phyloP scores from a whole-genome alignment of 1,140 invertebrate species.

The Planococcus citri region DNA sequence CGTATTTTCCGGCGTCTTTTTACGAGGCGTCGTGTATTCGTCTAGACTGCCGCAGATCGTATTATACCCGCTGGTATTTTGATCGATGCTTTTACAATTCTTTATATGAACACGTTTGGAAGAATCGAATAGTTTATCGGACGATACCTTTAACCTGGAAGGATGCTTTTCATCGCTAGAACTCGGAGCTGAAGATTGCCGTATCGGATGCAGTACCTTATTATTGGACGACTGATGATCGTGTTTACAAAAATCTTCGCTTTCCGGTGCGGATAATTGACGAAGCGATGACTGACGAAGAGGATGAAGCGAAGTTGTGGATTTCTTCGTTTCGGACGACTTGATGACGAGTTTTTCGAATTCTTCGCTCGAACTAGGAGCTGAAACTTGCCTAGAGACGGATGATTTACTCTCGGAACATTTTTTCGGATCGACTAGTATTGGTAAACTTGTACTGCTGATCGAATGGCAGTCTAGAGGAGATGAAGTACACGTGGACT shows the following conservation, averaged over 20 bases:
- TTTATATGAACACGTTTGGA: background rate
- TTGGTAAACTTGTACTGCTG: background rate
- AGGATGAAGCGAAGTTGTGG: background rate
- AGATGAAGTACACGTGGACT: background rate
- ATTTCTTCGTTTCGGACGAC: background rate
- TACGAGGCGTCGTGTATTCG: background rate
- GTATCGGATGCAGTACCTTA: background rate
- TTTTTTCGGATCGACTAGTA: background rate
- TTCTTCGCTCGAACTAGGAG: background rate
- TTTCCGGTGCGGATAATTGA: background rate
- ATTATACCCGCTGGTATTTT: conserved; percentile 14
- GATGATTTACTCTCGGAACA: background rate
- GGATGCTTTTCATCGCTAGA: background rate
- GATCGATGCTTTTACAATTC: background rate
- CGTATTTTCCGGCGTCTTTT: background rate
- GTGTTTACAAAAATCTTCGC: no score
- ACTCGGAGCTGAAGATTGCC: background rate
- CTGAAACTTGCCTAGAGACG: background rate
- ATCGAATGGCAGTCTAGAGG: background rate
- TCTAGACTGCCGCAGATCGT: background rate
- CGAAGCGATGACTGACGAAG: no score
- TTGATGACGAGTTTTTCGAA: background rate
- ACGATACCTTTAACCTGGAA: no score
- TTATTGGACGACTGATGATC: no score
- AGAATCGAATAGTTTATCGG: background rate